Percentiles rank a stretch among this genome's conserved stretches.
Conservation (phyloP, 2,113 vertebrate species). For the Coreoperca whiteheadi region DNA sequence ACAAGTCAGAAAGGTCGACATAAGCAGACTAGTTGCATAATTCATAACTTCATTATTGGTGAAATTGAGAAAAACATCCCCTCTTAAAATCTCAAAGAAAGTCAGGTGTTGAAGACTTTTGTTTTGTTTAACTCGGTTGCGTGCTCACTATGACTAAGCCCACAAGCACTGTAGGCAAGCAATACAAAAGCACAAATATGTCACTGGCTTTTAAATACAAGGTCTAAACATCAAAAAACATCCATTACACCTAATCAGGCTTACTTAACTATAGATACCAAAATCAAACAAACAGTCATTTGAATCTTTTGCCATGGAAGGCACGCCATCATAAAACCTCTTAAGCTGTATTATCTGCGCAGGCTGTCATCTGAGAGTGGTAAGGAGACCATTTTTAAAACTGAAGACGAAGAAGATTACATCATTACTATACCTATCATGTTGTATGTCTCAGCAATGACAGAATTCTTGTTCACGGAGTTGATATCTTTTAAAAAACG, state of each 20-base stretch:
- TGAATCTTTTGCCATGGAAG: slow-evolving; percentile 28
- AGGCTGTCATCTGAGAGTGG: slow-evolving; percentile 6
- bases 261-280: slow-evolving; percentile 56
- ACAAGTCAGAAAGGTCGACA: not conserved
- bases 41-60: slow-evolving; percentile 1
- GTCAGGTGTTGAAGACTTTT: not conserved
- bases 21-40: slow-evolving; percentile 1
- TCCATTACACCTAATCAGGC: slow-evolving; percentile 61
- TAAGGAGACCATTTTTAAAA: not conserved
- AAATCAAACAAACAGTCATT: slow-evolving; percentile 46
- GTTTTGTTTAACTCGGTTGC: slow-evolving; percentile 36
- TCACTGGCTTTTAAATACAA: slow-evolving; percentile 38
- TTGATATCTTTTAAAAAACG: not conserved
- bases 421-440: slow-evolving; percentile 24
- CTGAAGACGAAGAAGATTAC: slow-evolving; percentile 34
- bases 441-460: not conserved
- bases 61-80: not conserved
- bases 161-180: slow-evolving; percentile 40
- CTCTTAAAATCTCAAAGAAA: slow-evolving; percentile 19
- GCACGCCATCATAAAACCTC: slow-evolving; percentile 48
- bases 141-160: slow-evolving; percentile 51
- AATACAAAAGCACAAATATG: slow-evolving; percentile 58
- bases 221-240: slow-evolving; percentile 36
- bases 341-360: slow-evolving; percentile 67
- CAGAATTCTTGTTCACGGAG: not conserved